A percentile compares a stretch with the other conserved stretches of the same genome.
phyloP scores from a whole-genome alignment of 1,140 invertebrate species.

The Paracyclopina nana region DNA sequence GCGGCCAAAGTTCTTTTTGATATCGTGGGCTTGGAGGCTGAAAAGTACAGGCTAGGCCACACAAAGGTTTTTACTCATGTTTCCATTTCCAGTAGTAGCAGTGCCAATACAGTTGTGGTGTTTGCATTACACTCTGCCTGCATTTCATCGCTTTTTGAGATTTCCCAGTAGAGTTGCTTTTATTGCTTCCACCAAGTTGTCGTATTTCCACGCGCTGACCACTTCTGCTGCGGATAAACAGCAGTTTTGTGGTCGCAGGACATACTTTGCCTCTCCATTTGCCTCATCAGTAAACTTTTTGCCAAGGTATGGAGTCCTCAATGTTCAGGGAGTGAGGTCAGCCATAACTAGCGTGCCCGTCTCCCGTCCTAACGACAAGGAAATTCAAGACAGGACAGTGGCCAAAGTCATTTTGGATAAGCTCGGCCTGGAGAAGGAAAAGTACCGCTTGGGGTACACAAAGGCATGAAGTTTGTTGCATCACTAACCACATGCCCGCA shows the following conservation, averaged over 20 bases:
- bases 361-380: neutral
- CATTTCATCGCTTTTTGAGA: too few species aligned
- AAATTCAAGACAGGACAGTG: conserved; percentile 2
- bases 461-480: too few species aligned
- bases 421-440: conserved; percentile 32
- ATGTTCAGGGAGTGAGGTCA: neutral
- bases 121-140: too few species aligned
- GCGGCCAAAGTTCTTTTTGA: conserved; percentile 73
- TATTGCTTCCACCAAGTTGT: too few species aligned
- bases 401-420: conserved; percentile 23
- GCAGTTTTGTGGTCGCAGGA: too few species aligned
- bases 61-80: conserved; percentile 29
- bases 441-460: conserved; percentile 38
- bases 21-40: conserved; percentile 53
- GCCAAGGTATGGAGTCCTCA: conserved; percentile 3
- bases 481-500: too few species aligned
- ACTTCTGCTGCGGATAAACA: too few species aligned
- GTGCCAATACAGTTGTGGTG: too few species aligned
- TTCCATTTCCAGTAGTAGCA: neutral
- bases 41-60: conserved; percentile 27
- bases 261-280: too few species aligned
- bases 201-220: too few species aligned
- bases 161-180: too few species aligned
- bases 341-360: neutral
- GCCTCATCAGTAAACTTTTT: too few species aligned